These are phyloP conservation scores for Catharus fuscescens DNA, from an alignment of 2,113 vertebrate genomes.

Conservation along the genomic window DNA sequence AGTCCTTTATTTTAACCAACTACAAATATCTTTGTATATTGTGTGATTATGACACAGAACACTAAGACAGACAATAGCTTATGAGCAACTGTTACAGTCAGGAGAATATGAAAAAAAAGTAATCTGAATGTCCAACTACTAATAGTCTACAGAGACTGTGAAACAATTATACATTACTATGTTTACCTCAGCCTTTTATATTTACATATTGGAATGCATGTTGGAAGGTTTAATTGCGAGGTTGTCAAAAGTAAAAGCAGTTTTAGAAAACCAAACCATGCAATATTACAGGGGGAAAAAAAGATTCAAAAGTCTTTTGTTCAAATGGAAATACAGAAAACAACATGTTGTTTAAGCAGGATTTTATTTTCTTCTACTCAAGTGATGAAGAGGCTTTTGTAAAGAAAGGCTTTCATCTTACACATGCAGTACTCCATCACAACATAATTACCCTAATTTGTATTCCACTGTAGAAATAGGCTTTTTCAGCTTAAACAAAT, in stretches of 20 bases:
- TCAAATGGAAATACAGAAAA: conserved; percentile 63
- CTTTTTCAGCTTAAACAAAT: conserved; percentile 74
- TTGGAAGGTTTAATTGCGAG: conserved; percentile 40
- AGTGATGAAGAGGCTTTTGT: conserved; percentile 69
- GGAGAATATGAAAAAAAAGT: neutral
- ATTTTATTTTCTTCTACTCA: conserved; percentile 66
- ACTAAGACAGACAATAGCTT: neutral
- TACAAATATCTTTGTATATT: neutral
- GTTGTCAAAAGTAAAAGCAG: neutral
- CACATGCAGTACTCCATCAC: conserved; percentile 66
- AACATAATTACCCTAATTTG: conserved; percentile 75
- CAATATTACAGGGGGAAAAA: neutral
- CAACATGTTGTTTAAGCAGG: conserved; percentile 61
- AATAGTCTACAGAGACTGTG: neutral
- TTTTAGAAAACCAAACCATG: neutral
- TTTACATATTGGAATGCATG: neutral
- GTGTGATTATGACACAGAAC: neutral
- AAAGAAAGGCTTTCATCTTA: conserved; percentile 72
- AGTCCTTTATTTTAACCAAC: neutral
- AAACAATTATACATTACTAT: neutral
- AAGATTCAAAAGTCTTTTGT: conserved; percentile 31
- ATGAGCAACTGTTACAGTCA: neutral
- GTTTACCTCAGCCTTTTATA: conserved; percentile 5
- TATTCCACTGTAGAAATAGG: conserved; percentile 71
- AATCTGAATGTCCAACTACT: neutral